Evolutionary conservation across 2,888 invertebrate species (phyloP).

Genomic region (Orchestes rusci): DNA sequence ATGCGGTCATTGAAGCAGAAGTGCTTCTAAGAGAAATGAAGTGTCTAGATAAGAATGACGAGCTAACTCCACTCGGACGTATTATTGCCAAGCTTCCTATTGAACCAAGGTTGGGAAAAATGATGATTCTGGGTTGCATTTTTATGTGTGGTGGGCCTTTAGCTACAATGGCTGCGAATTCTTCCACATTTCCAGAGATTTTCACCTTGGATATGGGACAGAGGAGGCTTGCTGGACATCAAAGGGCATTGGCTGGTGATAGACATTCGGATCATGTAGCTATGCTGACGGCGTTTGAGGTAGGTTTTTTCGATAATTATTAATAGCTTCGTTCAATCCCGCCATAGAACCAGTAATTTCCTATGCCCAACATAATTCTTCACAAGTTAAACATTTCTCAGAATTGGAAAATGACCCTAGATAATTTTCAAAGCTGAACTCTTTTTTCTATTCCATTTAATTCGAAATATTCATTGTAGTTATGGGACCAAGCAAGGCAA

Average conservation of each 20-base stretch:
- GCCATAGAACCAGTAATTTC: no score
- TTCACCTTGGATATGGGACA: conserved; percentile 74
- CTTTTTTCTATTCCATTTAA: no score
- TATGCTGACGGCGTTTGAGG: conserved; percentile 85
- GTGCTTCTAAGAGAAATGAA: conserved; percentile 68
- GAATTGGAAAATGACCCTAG: no score
- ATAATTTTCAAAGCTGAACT: no score
- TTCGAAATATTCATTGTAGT: conserved; percentile 36
- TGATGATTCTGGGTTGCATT: conserved; percentile 75
- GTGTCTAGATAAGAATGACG: conserved; percentile 80
- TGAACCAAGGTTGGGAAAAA: conserved; percentile 90
- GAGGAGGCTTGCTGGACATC: conserved; percentile 72
- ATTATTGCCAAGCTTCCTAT: conserved; percentile 92
- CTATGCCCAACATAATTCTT: no score
- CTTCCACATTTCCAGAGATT: conserved; percentile 92
- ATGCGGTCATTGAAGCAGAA: conserved; percentile 97
- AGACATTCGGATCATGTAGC: conserved; percentile 93
- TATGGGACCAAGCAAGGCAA: conserved; percentile 63
- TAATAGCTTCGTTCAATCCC: no score
- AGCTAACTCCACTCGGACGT: conserved; percentile 86
- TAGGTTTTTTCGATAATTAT: conserved; percentile 34
- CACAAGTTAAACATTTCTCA: no score
- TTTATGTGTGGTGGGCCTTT: conserved; percentile 87
- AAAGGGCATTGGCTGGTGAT: conserved; percentile 79
- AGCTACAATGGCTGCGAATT: conserved; percentile 90